Evolutionary conservation across 2,113 vertebrate genomes (phyloP), one percentile per base, ranked within the genome.

Genomic region (Ancistrus triradiatus): DNA sequence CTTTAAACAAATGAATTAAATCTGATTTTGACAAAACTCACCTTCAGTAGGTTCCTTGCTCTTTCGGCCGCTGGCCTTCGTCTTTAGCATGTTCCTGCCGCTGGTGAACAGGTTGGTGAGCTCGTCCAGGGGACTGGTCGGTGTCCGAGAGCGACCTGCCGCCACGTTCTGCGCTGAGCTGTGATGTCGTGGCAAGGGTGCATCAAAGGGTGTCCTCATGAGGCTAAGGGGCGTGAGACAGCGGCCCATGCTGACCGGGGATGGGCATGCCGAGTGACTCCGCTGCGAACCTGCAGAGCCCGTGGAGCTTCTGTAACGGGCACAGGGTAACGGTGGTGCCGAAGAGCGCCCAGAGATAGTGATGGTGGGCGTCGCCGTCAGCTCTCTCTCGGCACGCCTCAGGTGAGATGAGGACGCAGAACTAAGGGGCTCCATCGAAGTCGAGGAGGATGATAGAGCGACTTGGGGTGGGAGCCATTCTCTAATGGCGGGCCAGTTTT

Each of bases 61-160:
- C 76, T 92, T 92, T 72, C 92, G 90, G 68, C 95, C 91, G 37
- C 94, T 93, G 76, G 94, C 81, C 10, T 94, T 95, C 73, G 94
- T 98, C 81, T 95, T 91, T 81, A 99, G 81, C 82, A 98, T 93
- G 75, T 94, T 98, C 63, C 94, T 86, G 48, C 95, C 96, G 6
- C 94, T 95, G 76, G 92, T 98, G 72, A 99, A 99, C 75, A 99
- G 88, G 85, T 92, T 98, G 75, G 94, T 97, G 18, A 99, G 87
- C 24, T 99, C 96, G n/a, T 99, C 95, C 77, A 99, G 70, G 1
- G 96, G 96, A 74, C 96, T 98, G 19, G 96, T 99, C 53, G 95
- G 96, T 0, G 96, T 98, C 56, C 93, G 82, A 27, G 95, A 94
- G 2, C 96, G 91, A 24, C 82, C 84, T 0, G 81, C 71, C 2